Base-by-base conservation (phyloP, 2,113 vertebrate species). In the Muscicapa adusta region DNA sequence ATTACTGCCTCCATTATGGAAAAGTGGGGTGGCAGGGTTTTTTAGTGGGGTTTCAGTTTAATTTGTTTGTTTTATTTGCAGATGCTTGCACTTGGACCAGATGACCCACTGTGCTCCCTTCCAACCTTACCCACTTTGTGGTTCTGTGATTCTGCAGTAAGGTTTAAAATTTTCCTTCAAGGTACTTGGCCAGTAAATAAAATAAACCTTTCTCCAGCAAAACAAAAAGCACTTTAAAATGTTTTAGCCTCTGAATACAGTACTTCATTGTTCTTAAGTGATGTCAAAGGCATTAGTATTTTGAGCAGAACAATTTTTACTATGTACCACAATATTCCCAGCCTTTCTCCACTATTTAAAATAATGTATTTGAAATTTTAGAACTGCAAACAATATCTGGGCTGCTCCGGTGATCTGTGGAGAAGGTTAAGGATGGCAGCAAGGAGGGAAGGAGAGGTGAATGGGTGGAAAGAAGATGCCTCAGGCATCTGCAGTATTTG, bases 361-460 rank as follows among this genome's bases (percentile, higher is more conserved):
- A 77, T 4, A 48, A n/a, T 0, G 2, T 10, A 42, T 40, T 78
- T 74, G 14, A 71, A 71, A 74, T 54, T 65, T 57, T 57, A 61
- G 31, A 42, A 13, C 25, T 2, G 13, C 0, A 0, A 74, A 48
- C 8, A 43, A 71, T 29, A n/a, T 25, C 9, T 62, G 22, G 34
- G 28, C 15, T 56, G 25, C 24, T 18, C 5, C 43, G 67, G 36
- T 67, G 26, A 22, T 11, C 24, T 29, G 15, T 8, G 5, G 68
- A 43, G 54, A 66, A 77, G n/a, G 18, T 11, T 10, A 65, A 85
- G 20, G 29, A 72, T 45, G 17, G 48, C 34, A 62, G 33, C 7
- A 73, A 36, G 43, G 47, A 18, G 14, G 13, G 34, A 78, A 75
- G 18, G 34, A 75, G 34, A 66, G 20, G 33, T 43, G 8, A 50